Conservation (phyloP, 2,888 invertebrate species). For the Matsumyia berberina region DNA sequence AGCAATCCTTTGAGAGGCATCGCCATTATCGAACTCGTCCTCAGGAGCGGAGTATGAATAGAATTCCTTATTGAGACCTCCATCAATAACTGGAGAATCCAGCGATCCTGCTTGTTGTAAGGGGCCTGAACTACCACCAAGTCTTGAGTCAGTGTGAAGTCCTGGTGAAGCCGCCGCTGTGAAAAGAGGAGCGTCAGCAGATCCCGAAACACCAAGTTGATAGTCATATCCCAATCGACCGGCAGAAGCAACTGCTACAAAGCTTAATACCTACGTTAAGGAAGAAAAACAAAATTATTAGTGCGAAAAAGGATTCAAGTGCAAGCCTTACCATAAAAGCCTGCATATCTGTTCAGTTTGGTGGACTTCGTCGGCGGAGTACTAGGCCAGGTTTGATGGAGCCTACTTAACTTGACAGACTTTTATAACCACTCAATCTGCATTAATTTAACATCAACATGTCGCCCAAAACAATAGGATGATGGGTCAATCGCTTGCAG, state of each 20-base stretch:
- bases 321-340: conserved; percentile 47
- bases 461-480: conserved; percentile 3
- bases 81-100: neutral
- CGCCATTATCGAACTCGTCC: conserved; percentile 73
- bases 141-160: too few species aligned
- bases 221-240: conserved; percentile 48
- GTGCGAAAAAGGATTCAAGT: neutral
- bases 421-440: conserved; percentile 31
- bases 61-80: conserved; percentile 76
- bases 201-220: conserved; percentile 13
- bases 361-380: neutral
- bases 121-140: too few species aligned
- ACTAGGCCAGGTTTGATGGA: conserved; percentile 2
- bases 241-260: conserved; percentile 42
- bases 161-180: too few species aligned
- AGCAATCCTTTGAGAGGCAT: conserved; percentile 20
- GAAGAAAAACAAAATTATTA: neutral
- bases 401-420: neutral
- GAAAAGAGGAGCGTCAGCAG: neutral
- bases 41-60: conserved; percentile 77
- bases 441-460: conserved; percentile 34
- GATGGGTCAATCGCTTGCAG: conserved; percentile 2
- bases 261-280: conserved; percentile 27
- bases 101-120: too few species aligned
- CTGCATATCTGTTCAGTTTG: conserved; percentile 30